A percentile compares a stretch with the other conserved stretches of the same genome.
These are phyloP conservation scores for Eurystomus gularis DNA, from an alignment of 2,113 vertebrate species.

Conservation along the genomic window DNA sequence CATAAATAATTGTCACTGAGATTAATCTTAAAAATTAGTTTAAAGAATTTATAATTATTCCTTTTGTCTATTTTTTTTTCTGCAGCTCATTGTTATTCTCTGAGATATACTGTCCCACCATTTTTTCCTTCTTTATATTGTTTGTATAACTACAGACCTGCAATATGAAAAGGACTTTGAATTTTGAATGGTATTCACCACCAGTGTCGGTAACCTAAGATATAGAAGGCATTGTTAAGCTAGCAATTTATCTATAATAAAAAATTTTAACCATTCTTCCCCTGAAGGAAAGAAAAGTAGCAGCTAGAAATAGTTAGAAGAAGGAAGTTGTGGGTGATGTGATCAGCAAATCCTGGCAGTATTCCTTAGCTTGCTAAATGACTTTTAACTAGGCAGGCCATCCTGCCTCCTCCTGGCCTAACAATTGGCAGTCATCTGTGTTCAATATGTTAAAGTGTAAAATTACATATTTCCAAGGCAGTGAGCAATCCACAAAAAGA, in stretches of 20 bases:
- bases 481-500: neutral
- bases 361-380: neutral
- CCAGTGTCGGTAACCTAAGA: neutral
- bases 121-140: neutral
- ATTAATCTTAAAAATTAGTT: neutral
- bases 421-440: neutral
- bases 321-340: neutral
- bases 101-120: neutral
- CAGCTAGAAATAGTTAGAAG: neutral
- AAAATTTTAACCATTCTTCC: neutral
- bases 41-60: neutral
- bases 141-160: neutral
- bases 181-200: neutral
- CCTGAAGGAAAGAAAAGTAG: neutral
- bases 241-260: neutral
- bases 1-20: neutral
- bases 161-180: neutral
- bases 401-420: neutral
- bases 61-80: neutral
- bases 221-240: neutral
- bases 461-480: neutral
- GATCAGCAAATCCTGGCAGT: neutral
- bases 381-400: neutral
- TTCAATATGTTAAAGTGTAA: neutral
- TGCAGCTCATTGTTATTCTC: neutral